Evolutionary conservation across 2,797 vertebrate species (phyloP).

Genomic region (Vipera ursinii): DNA sequence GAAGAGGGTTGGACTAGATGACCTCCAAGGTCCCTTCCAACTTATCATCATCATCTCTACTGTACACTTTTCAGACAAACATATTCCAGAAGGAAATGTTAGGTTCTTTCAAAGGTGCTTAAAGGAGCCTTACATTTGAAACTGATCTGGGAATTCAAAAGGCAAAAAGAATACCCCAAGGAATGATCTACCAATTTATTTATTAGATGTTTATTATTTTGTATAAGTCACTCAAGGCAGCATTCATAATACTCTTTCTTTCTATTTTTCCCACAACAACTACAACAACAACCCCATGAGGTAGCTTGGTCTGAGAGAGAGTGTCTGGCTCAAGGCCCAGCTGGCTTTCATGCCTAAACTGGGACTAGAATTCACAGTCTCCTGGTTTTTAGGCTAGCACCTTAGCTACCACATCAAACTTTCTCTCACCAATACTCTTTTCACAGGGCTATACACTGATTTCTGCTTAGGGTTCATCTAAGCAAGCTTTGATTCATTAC

Average conservation of each 20-base stretch:
- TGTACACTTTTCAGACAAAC: not conserved
- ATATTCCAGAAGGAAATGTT: slow-evolving; percentile 10
- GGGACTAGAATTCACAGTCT: not conserved
- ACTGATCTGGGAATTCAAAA: slow-evolving; percentile 37
- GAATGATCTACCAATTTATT: not conserved
- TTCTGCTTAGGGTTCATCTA: slow-evolving; percentile 56
- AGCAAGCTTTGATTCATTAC: slow-evolving; percentile 47
- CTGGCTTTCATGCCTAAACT: not conserved
- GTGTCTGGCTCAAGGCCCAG: not conserved
- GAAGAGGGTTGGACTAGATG: too few relatives aligned
- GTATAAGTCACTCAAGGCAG: not conserved
- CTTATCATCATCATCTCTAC: not conserved
- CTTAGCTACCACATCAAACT: not conserved
- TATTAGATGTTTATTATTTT: not conserved
- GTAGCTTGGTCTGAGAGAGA: not conserved
- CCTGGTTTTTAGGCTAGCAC: not conserved
- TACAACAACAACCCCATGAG: not conserved
- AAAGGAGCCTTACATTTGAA: slow-evolving; percentile 25
- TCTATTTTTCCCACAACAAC: not conserved
- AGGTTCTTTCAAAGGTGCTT: not conserved
- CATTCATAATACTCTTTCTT: not conserved
- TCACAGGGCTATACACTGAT: slow-evolving; percentile 27
- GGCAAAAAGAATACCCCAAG: slow-evolving; percentile 24
- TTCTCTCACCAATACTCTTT: not conserved
- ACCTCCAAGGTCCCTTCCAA: too few relatives aligned